phyloP scores from a whole-genome alignment of 2,888 invertebrate species.

The Tryphoninae sp. region DNA sequence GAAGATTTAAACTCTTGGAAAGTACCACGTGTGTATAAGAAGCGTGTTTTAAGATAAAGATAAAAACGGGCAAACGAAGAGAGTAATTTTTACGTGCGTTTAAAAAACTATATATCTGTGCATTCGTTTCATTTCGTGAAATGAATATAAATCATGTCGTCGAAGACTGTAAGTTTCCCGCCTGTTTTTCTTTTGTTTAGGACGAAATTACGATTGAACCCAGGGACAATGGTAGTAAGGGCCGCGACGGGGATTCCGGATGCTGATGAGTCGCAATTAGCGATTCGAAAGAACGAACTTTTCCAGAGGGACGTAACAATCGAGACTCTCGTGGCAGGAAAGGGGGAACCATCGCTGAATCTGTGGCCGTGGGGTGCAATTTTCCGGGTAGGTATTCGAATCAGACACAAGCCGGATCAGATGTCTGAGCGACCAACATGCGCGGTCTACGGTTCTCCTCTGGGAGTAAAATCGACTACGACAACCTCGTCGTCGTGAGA shows the following conservation, averaged over 20 bases:
- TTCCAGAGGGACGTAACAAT: slow-evolving; percentile 11
- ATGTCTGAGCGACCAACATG: slow-evolving; percentile 17
- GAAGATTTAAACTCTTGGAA: neutral
- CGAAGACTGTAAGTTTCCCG: neutral
- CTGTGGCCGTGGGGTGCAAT: slow-evolving; percentile 28
- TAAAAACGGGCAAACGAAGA: neutral
- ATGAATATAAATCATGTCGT: slow-evolving; percentile 5
- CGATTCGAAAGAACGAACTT: slow-evolving; percentile 35
- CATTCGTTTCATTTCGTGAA: neutral
- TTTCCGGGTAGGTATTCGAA: slow-evolving; percentile 21
- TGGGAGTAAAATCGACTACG: slow-evolving; percentile 34
- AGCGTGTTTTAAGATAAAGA: neutral
- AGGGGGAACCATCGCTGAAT: slow-evolving; percentile 2
- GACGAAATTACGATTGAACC: slow-evolving; percentile 16
- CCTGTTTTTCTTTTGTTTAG: neutral
- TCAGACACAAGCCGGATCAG: slow-evolving; percentile 11
- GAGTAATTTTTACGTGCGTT: neutral
- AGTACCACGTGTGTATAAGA: neutral
- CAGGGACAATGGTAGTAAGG: neutral
- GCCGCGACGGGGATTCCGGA: slow-evolving; percentile 24
- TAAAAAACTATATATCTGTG: neutral
- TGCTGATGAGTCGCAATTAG: slow-evolving; percentile 49
- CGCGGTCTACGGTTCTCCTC: neutral
- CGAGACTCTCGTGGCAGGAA: neutral
- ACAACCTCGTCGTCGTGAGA: slow-evolving; percentile 26